A percentile compares a stretch with the other conserved stretches of the same genome.
Evolutionary conservation across 1,140 invertebrate species (phyloP).

Genomic region (Phenacoccus solenopsis): DNA sequence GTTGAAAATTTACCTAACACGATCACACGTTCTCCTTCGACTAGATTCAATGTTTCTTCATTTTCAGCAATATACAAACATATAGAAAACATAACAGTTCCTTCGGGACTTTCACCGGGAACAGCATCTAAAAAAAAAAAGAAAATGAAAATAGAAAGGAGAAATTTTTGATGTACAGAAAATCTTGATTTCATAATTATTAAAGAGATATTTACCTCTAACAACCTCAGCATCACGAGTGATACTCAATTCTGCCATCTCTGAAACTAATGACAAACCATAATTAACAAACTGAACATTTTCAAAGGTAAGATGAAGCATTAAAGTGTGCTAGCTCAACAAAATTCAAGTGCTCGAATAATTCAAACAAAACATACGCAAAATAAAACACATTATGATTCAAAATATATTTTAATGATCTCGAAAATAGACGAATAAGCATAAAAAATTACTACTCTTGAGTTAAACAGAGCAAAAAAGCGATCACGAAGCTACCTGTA

Average conservation of each 20-base stretch:
- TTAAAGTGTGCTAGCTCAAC: too few relatives aligned
- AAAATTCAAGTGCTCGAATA: too few relatives aligned
- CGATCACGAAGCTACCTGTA: too few relatives aligned
- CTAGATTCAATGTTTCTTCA: constrained; percentile 70
- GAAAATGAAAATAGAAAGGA: neutral
- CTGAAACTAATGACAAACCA: constrained; percentile 19
- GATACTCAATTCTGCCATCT: constrained; percentile 23
- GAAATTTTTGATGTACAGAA: neutral
- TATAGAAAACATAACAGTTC: constrained; percentile 66
- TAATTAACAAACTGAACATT: constrained; percentile 7
- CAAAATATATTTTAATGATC: too few relatives aligned
- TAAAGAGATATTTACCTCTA: neutral
- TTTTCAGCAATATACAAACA: constrained; percentile 77
- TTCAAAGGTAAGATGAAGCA: constrained; percentile 10
- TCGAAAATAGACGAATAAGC: too few relatives aligned
- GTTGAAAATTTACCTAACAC: constrained; percentile 50
- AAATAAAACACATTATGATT: too few relatives aligned
- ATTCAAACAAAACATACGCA: neutral
- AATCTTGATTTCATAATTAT: too few relatives aligned
- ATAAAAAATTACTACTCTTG: too few relatives aligned
- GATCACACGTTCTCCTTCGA: constrained; percentile 79
- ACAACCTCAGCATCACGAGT: neutral
- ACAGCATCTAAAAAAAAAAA: constrained; percentile 11
- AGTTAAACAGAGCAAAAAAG: too few relatives aligned
- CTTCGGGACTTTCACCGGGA: constrained; percentile 37